A percentile compares a stretch with the other conserved stretches of the same genome.
These are phyloP conservation scores for Neoscelio sp. DNA, from an alignment of 2,888 invertebrate species.

Conservation along the genomic window DNA sequence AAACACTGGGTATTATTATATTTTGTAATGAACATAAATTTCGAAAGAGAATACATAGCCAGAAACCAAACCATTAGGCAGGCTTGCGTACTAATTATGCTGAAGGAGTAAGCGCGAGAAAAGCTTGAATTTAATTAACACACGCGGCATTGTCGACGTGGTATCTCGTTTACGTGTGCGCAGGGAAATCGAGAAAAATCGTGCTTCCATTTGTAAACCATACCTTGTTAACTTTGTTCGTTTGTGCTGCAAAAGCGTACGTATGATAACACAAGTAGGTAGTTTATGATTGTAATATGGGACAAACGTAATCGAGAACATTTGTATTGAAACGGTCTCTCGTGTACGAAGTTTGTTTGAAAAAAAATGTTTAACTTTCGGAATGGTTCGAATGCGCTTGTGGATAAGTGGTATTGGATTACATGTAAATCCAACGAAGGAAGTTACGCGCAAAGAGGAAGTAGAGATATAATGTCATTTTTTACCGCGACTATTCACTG, in stretches of 20 bases:
- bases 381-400: background rate
- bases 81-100: slow-evolving; percentile 58
- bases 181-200: slow-evolving; percentile 56
- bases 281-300: background rate
- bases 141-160: slow-evolving; percentile 50
- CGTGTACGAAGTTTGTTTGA: background rate
- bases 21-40: slow-evolving; percentile 50
- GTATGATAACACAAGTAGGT: background rate
- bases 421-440: background rate
- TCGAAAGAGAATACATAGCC: slow-evolving; percentile 34
- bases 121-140: slow-evolving; percentile 68
- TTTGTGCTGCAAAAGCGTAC: slow-evolving; percentile 12
- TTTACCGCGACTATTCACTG: too few relatives aligned
- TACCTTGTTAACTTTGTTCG: slow-evolving; percentile 27
- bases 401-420: slow-evolving; percentile 4
- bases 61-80: slow-evolving; percentile 45
- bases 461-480: too few relatives aligned
- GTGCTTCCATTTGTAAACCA: slow-evolving; percentile 9
- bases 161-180: slow-evolving; percentile 37
- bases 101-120: slow-evolving; percentile 62
- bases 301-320: slow-evolving; percentile 15
- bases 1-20: slow-evolving; percentile 39
- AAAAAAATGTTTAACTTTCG: background rate
- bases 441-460: too few relatives aligned
- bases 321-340: slow-evolving; percentile 8